Evolutionary conservation across 1,140 invertebrate genomes (phyloP).

Genomic region (Eriocheir sinensis): DNA sequence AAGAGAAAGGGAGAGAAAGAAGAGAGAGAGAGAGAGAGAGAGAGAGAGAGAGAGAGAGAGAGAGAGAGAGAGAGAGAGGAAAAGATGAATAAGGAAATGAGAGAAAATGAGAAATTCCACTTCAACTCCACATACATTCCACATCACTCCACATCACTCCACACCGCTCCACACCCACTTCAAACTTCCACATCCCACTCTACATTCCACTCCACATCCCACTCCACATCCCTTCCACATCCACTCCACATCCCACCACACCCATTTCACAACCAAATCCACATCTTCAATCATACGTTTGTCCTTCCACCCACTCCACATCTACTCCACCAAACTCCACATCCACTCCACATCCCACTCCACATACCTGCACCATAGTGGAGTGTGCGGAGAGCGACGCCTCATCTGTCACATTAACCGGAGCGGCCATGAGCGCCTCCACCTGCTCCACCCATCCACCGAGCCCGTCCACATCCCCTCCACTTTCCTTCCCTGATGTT

Average conservation of each 20-base stretch:
- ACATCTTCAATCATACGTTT: too few species aligned
- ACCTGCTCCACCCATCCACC: conserved; percentile 80
- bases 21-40: neutral
- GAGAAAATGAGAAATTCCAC: neutral
- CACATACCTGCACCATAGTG: conserved; percentile 80
- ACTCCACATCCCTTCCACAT: too few species aligned
- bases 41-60: neutral
- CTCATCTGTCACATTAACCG: conserved; percentile 80
- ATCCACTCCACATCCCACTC: neutral
- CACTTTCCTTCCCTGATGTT: too few species aligned
- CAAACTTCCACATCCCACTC: neutral
- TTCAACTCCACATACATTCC: too few species aligned
- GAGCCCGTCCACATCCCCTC: too few species aligned
- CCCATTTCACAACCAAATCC: too few species aligned
- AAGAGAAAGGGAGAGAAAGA: neutral
- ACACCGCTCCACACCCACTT: neutral
- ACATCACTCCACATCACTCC: too few species aligned
- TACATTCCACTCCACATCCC: too few species aligned
- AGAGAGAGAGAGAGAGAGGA: neutral
- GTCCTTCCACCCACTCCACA: neutral
- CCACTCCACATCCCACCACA: too few species aligned
- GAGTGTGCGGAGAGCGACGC: conserved; percentile 79
- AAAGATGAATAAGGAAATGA: neutral
- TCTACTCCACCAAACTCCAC: neutral
- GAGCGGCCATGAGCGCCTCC: conserved; percentile 79